These are phyloP conservation scores for Schizaphis graminum DNA, from an alignment of 2,888 invertebrate species.

Conservation along the genomic window DNA sequence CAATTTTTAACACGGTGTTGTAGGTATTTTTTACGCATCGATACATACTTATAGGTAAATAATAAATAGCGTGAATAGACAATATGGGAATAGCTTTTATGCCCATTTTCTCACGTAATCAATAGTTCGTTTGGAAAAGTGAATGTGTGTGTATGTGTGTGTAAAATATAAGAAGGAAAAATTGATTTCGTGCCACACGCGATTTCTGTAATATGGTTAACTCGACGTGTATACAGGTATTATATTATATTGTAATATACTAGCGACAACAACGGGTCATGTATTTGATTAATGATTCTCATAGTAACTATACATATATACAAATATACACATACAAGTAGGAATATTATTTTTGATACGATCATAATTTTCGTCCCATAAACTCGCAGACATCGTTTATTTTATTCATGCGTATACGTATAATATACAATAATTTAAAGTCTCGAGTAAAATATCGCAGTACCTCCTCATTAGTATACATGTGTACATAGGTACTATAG, in stretches of 20 bases:
- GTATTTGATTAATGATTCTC: constrained; percentile 60
- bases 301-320: not conserved
- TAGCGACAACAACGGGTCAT: constrained; percentile 52
- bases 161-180: constrained; percentile 47
- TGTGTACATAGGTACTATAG: no score
- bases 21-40: not conserved
- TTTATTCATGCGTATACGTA: not conserved
- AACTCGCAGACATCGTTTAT: not conserved
- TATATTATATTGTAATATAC: constrained; percentile 47
- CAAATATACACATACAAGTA: not conserved
- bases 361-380: constrained; percentile 17
- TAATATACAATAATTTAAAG: not conserved
- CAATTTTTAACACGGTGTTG: not conserved
- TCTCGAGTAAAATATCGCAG: not conserved
- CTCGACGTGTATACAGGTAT: constrained; percentile 50
- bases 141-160: constrained; percentile 23
- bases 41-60: constrained; percentile 20
- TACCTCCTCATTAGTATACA: not conserved
- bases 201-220: constrained; percentile 53
- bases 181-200: constrained; percentile 64
- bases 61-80: constrained; percentile 53
- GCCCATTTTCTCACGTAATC: constrained; percentile 58
- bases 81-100: constrained; percentile 59
- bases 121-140: constrained; percentile 37
- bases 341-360: constrained; percentile 35